These are phyloP conservation scores for Neuroscelio doddi DNA, from an alignment of 2,888 invertebrate species.

Conservation along the genomic window DNA sequence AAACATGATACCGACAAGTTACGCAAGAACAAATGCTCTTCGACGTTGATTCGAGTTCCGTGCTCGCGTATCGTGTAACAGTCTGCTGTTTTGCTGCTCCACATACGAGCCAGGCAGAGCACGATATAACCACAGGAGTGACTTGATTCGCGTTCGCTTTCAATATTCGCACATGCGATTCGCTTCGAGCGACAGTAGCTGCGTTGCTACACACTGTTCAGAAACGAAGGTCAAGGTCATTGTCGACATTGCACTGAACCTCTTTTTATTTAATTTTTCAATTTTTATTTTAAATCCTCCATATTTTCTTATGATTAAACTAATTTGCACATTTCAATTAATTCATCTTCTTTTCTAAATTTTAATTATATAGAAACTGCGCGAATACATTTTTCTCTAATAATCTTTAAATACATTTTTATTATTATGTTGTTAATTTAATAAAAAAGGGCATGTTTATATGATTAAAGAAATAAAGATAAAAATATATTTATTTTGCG, in stretches of 20 bases:
- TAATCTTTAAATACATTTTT: no score
- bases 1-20: slow-evolving; percentile 19
- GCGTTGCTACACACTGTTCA: slow-evolving; percentile 28
- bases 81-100: slow-evolving; percentile 48
- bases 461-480: slow-evolving; percentile 18
- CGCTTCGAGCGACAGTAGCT: slow-evolving; percentile 54
- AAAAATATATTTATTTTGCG: no score
- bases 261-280: slow-evolving; percentile 4
- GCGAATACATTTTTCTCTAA: no score
- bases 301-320: no score
- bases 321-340: no score
- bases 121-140: slow-evolving; percentile 43
- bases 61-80: slow-evolving; percentile 25
- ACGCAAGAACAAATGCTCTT: slow-evolving; percentile 30
- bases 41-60: slow-evolving; percentile 24
- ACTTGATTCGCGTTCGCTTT: slow-evolving; percentile 51
- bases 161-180: slow-evolving; percentile 50
- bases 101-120: slow-evolving; percentile 47
- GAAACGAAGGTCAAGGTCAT: slow-evolving; percentile 62
- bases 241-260: slow-evolving; percentile 13
- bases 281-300: no score
- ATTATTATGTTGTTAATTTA: no score
- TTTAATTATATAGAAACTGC: no score
- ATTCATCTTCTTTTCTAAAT: no score
- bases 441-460: slow-evolving; percentile 7